Conservation (phyloP, 2,113 vertebrate species). For the Sander lucioperca region DNA sequence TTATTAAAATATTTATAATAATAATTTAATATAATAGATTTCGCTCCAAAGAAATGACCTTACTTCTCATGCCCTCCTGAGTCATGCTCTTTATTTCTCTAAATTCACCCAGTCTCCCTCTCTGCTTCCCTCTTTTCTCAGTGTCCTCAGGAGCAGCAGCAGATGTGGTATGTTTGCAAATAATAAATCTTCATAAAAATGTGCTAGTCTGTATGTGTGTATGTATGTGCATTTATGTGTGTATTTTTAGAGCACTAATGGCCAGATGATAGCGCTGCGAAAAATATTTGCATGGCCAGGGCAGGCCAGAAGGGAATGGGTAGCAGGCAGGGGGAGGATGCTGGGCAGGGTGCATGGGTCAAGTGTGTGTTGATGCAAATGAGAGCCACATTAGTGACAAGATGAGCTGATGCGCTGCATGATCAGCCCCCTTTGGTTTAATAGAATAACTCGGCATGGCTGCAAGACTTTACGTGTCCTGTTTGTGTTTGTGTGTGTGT, state of each 20-base stretch:
- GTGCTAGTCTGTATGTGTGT: not conserved
- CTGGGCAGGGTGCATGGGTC: conserved; percentile 77
- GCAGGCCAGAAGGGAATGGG: conserved; percentile 70
- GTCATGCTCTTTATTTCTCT: conserved; percentile 6
- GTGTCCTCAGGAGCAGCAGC: conserved; percentile 55
- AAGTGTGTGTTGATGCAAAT: conserved; percentile 87
- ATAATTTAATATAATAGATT: not conserved
- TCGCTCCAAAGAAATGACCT: not conserved
- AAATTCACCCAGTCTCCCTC: conserved; percentile 2
- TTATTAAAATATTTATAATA: no score
- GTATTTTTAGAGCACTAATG: conserved; percentile 81
- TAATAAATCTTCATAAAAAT: conserved; percentile 84
- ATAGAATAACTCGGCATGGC: conserved; percentile 63
- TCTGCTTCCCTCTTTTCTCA: not conserved
- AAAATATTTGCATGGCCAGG: conserved; percentile 80
- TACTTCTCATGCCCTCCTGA: not conserved
- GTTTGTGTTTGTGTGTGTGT: conserved; percentile 6
- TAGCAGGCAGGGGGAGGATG: conserved; percentile 35
- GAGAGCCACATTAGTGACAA: conserved; percentile 77
- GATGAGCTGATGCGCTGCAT: conserved; percentile 61
- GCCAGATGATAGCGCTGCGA: conserved; percentile 77
- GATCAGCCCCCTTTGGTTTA: conserved; percentile 53
- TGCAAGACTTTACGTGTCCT: conserved; percentile 21
- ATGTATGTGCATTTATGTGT: conserved; percentile 7
- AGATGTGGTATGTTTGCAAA: conserved; percentile 75